Conservation (phyloP, 2,888 invertebrate genomes). For the Willowsia nigromaculata region DNA sequence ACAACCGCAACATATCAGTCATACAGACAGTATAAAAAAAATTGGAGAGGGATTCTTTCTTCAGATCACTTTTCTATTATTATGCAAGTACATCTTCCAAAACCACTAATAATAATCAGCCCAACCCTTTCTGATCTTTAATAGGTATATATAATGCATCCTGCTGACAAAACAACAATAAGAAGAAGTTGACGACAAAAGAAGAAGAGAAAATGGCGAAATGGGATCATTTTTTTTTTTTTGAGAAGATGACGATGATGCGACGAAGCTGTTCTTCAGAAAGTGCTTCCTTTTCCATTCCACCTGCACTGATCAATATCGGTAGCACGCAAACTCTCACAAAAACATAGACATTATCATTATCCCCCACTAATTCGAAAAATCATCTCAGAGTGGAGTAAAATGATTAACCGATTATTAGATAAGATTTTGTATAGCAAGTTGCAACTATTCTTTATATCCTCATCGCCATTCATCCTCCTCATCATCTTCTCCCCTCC, state of each 20-base stretch:
- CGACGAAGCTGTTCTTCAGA: background rate
- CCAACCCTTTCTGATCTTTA: background rate
- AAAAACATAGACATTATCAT: background rate
- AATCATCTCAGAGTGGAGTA: background rate
- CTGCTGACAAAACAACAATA: constrained; percentile 20
- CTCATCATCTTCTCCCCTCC: background rate
- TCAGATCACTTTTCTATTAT: background rate
- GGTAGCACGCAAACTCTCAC: background rate
- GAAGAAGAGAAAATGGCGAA: constrained; percentile 45
- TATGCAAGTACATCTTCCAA: constrained; percentile 35
- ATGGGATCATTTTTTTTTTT: constrained; percentile 49
- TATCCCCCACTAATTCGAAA: background rate
- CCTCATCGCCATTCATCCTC: background rate
- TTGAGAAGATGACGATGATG: background rate
- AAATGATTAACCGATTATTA: background rate
- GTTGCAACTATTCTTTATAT: background rate
- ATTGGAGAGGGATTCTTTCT: background rate
- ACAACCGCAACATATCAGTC: background rate
- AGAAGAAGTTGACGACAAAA: background rate
- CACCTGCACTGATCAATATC: background rate
- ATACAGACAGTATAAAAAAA: too few relatives aligned
- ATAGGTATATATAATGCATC: background rate
- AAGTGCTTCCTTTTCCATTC: background rate
- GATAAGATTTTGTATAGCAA: background rate
- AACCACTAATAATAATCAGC: background rate